Evolutionary conservation across 2,888 invertebrate species (phyloP), one percentile per base, ranked within the genome.

Genomic region (Pachliopta kotzebuea): DNA sequence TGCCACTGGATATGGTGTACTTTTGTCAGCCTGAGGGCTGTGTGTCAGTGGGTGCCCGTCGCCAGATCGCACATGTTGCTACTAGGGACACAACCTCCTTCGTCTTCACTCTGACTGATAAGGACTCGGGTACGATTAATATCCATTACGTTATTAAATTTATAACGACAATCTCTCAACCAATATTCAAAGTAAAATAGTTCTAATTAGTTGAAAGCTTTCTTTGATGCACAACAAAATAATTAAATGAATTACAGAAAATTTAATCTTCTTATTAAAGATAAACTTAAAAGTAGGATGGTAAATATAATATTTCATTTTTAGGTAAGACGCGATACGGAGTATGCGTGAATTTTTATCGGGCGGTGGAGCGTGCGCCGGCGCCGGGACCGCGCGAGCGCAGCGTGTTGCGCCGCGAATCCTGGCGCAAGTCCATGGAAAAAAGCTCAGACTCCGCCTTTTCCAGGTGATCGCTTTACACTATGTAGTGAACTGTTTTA

Each of bases 11-110:
- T 86, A 99, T 99, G 95, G 98, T 99, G 29, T 99, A 98, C 89
- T 99, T 99, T 92, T 99, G 99, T 81, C 99, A 99, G 86, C 99
- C 99, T 1, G 99, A 99, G 89, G 99, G 99, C 63, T 99, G 99
- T 85, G 96, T 96, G 69, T 96, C 96, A 68, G 96, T 98, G 68
- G 98, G 98, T 18, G 98, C 98, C 9, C 95, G 97, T 74, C 94
- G 96, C 69, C 85, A 88, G 50, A 83, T 88, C n/a, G 71, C 74
- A 2, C 84, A 86, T 67, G 71, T 86, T 65, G 83, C 88, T 60
- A 95, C 96, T 23, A 93, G 98, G 67, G 99, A 99, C 85, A 96
- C 98, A 60, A 96, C 97, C 31, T 98, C 99, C 20, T 99, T 99
- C 88, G 98, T 99, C 20, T 99, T 99, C 85, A 98, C 98, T 11